These are phyloP conservation scores for Nysson spinosus DNA, from an alignment of 2,888 invertebrate genomes.

Conservation along the genomic window DNA sequence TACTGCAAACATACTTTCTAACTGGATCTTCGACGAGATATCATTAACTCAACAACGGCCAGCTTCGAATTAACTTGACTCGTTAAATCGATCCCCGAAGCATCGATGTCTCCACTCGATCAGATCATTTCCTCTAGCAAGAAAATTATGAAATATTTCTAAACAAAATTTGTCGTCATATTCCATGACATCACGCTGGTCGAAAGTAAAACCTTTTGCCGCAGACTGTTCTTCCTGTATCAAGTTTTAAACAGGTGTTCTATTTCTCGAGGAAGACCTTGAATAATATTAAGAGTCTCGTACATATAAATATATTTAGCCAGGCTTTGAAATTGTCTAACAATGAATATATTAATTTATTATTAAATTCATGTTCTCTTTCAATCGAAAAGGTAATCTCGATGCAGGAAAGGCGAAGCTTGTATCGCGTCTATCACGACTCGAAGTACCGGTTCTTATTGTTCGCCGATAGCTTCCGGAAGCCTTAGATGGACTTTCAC, in stretches of 20 bases:
- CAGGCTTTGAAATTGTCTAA: no score
- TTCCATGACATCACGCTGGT: neutral
- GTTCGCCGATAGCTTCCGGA: constrained; percentile 49
- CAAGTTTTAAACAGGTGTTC: neutral
- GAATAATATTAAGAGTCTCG: no score
- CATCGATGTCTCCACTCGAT: no score
- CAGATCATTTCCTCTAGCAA: no score
- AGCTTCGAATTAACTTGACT: constrained; percentile 9
- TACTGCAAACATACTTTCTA: constrained; percentile 60
- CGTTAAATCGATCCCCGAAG: no score
- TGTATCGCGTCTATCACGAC: constrained; percentile 23
- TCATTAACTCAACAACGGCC: constrained; percentile 29
- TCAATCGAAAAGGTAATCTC: no score
- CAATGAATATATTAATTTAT: no score
- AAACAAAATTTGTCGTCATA: no score
- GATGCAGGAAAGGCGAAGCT: neutral
- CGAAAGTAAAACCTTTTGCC: neutral
- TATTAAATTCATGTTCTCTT: no score
- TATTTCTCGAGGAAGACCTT: no score
- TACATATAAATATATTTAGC: no score
- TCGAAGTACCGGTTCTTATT: constrained; percentile 48
- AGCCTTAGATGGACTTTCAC: constrained; percentile 42
- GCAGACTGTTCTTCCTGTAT: neutral
- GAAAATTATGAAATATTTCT: no score
- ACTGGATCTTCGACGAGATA: constrained; percentile 46